phyloP scores from a whole-genome alignment of 2,113 vertebrate genomes.

The Sminthopsis crassicaudata region DNA sequence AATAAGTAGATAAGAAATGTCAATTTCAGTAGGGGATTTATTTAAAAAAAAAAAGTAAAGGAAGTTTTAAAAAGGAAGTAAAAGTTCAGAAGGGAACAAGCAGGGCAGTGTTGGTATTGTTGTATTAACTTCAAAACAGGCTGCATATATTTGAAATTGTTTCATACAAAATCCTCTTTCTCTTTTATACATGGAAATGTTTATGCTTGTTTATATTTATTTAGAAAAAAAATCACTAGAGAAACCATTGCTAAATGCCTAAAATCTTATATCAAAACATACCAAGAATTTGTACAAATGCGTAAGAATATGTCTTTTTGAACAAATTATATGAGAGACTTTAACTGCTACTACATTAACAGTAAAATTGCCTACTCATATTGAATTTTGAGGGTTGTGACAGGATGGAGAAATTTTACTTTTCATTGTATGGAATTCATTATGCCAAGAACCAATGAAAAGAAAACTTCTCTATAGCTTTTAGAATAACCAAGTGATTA shows the following conservation, averaged over 20 bases:
- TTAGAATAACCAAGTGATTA: background rate
- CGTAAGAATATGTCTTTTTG: background rate
- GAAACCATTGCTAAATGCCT: background rate
- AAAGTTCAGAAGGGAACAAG: background rate
- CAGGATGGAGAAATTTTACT: background rate
- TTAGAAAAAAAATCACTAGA: background rate
- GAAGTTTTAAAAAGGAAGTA: background rate
- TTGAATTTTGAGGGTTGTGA: too few relatives aligned
- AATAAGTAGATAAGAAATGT: background rate
- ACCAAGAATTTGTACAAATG: background rate
- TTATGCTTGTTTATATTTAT: background rate
- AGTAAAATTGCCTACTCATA: background rate
- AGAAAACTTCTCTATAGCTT: background rate
- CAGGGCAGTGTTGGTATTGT: background rate
- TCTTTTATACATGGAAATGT: background rate
- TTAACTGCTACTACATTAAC: background rate
- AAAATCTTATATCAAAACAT: background rate
- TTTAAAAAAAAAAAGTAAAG: background rate
- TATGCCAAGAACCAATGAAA: background rate
- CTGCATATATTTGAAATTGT: background rate
- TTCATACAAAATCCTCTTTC: background rate
- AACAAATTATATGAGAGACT: background rate
- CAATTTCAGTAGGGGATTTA: background rate
- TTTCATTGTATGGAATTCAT: background rate
- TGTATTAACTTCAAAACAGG: background rate